Evolutionary conservation across 2,113 vertebrate genomes (phyloP), one percentile per base, ranked within the genome.

Genomic region (Ochotona curzoniae): DNA sequence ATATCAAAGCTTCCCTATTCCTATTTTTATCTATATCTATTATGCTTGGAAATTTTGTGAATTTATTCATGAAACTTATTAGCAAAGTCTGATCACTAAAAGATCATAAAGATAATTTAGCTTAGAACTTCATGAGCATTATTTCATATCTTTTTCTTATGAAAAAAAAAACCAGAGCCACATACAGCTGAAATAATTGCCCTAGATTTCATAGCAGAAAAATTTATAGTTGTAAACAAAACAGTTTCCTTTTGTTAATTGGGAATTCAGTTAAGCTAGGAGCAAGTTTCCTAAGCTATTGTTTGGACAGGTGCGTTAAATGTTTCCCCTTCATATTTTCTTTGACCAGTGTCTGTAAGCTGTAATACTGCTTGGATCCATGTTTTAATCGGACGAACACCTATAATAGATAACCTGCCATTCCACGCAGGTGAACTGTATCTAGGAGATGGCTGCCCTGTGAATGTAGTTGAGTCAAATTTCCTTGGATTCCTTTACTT

Each of bases 391-490:
- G 30, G 15, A 25, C 7, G 14, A 11, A 6, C 0, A 1, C 71
- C 57, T 7, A 51, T 25, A 35, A 2, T 71, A 17, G 1, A 28
- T 1, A 1, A 67, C n/a, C 8, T 63, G 13, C 12, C 23, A 25
- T 18, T 35, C 21, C 47, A 66, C 23, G 13, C 18, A 3, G 0
- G 32, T 0, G 87, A 78, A 25, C 17, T 89, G 4, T n/a, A 1
- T 13, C 70, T 71, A 12, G 82, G 76, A 10, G 6, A 1, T 1
- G 10, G 44, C 64, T 86, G 66, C 49, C 47, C 78, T 2, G 26
- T 28, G 0, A n/a, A 35, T 23, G 1, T 2, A 11, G 3, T 60
- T 0, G 28, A 73, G 0, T 1, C 7, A 1, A 44, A 87, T 11
- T 32, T 2, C 76, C 67, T 78, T 18, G 49, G 57, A 28, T 82